A percentile compares a stretch with the other conserved stretches of the same genome.
These are phyloP conservation scores for Tetranychus piercei DNA, from an alignment of 2,888 invertebrate genomes.

Conservation along the genomic window DNA sequence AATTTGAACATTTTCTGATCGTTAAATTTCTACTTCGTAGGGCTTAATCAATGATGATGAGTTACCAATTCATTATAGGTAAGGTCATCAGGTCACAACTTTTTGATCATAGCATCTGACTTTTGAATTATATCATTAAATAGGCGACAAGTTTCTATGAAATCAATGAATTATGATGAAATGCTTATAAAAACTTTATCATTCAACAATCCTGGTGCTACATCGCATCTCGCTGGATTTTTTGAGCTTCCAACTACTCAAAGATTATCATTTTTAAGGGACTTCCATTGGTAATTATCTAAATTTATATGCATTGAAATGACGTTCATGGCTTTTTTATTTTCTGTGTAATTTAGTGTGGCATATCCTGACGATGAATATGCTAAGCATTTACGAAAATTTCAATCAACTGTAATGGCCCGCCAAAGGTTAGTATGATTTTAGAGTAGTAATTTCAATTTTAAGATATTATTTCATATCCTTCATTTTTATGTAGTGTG, in stretches of 20 bases:
- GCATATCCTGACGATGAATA: background rate
- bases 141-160: background rate
- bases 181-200: background rate
- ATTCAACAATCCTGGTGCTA: background rate
- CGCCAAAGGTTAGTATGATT: background rate
- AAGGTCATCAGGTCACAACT: background rate
- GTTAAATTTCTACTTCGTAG: background rate
- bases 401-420: background rate
- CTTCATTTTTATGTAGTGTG: slow-evolving; percentile 41
- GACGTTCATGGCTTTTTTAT: background rate
- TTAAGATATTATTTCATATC: background rate
- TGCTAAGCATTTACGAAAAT: background rate
- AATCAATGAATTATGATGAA: background rate
- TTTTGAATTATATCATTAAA: background rate
- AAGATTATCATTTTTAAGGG: background rate
- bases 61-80: background rate
- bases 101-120: background rate
- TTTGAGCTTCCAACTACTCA: background rate
- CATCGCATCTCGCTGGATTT: background rate
- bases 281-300: background rate
- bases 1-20: background rate
- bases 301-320: background rate
- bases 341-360: background rate
- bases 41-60: background rate
- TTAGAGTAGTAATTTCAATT: background rate